These are phyloP conservation scores for Trididemnum clinides DNA, from an alignment of 23 tunicate species.

Conservation along the genomic window DNA sequence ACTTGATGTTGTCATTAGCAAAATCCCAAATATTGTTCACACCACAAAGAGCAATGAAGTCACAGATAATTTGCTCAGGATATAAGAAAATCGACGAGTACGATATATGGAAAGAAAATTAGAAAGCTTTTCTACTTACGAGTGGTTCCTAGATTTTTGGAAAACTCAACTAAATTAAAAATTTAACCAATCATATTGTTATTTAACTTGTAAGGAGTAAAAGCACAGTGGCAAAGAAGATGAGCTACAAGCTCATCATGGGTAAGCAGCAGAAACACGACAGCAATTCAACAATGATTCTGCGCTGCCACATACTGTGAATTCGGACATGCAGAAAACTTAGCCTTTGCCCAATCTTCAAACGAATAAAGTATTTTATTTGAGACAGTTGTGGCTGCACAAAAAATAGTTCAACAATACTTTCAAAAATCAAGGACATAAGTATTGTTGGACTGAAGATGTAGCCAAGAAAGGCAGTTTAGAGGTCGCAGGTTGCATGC, in stretches of 20 bases:
- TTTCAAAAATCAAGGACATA: background rate
- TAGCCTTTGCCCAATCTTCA: background rate
- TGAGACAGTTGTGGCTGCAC: conserved; percentile 11
- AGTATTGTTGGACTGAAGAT: conserved; percentile 8
- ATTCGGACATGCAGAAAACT: conserved; percentile 6
- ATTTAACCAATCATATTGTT: background rate
- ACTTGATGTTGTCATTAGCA: background rate
- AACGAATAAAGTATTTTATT: conserved; percentile 6
- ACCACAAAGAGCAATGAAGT: background rate
- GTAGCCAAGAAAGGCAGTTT: background rate
- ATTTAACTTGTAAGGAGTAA: background rate
- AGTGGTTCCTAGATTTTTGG: conserved; percentile 11
- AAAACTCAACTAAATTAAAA: background rate
- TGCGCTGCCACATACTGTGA: background rate
- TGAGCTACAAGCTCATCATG: conserved; percentile 8
- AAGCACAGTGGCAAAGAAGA: background rate
- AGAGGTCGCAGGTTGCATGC: background rate
- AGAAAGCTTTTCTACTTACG: background rate
- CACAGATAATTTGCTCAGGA: background rate
- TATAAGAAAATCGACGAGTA: conserved; percentile 8
- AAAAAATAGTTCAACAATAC: background rate
- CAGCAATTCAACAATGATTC: background rate
- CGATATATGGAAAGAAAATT: conserved; percentile 8
- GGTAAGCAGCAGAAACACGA: background rate
- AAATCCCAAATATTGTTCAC: conserved; percentile 3